These are phyloP conservation scores for Thunnus maccoyii DNA, from an alignment of 2,113 vertebrate species.

Conservation along the genomic window DNA sequence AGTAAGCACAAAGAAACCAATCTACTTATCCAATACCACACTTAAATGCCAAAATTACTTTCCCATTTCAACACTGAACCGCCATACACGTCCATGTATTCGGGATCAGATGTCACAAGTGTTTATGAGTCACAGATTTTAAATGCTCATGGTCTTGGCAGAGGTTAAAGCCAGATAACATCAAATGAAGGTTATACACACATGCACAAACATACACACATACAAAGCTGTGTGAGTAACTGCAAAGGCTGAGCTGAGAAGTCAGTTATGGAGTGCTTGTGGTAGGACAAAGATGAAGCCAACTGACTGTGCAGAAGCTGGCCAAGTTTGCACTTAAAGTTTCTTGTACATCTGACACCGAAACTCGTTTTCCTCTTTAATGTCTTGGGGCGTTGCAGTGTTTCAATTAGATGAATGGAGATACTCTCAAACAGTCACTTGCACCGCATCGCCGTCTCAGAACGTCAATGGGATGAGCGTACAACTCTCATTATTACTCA, in stretches of 20 bases:
- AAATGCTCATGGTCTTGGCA: conserved; percentile 44
- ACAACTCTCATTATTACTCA: conserved; percentile 61
- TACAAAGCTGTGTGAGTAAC: conserved; percentile 28
- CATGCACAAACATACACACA: not conserved
- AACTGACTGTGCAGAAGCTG: conserved; percentile 7
- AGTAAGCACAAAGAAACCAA: conserved; percentile 48
- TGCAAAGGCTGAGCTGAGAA: conserved; percentile 31
- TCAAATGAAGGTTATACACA: conserved; percentile 45
- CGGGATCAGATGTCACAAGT: conserved; percentile 50
- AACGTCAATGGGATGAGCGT: conserved; percentile 52
- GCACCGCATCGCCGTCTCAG: conserved; percentile 40
- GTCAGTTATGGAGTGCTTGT: conserved; percentile 42
- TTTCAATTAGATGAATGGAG: conserved; percentile 53
- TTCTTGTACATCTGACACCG: conserved; percentile 32
- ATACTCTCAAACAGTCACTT: conserved; percentile 56
- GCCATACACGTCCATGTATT: conserved; percentile 21
- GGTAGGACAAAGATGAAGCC: conserved; percentile 25
- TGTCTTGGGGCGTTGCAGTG: conserved; percentile 13
- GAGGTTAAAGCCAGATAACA: conserved; percentile 52
- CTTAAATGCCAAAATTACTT: conserved; percentile 28
- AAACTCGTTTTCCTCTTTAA: conserved; percentile 24
- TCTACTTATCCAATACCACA: conserved; percentile 21
- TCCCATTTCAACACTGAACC: conserved; percentile 17
- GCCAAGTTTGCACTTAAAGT: conserved; percentile 20
- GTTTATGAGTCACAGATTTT: conserved; percentile 55